A percentile compares a stretch with the other conserved stretches of the same genome.
Conservation (phyloP, 2,797 vertebrate genomes). For the Acipenser oxyrinchus region DNA sequence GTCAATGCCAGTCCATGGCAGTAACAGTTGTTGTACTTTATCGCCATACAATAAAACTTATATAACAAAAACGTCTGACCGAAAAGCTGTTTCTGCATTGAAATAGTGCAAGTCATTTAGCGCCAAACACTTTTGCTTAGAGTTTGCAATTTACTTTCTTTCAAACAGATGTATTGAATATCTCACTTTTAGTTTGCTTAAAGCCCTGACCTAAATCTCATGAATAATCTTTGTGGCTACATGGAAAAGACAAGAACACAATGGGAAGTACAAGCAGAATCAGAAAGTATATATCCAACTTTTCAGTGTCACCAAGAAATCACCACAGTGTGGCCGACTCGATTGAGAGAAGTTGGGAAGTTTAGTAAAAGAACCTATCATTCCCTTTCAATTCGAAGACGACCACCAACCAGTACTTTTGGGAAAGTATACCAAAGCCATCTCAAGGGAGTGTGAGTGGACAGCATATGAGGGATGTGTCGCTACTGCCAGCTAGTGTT, state of each 20-base stretch:
- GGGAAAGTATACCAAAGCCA: too few species aligned
- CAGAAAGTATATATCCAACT: not conserved
- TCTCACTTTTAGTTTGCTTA: not conserved
- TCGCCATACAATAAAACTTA: too few species aligned
- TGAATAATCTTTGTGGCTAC: not conserved
- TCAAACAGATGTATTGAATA: constrained; percentile 19
- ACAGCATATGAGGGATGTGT: too few species aligned
- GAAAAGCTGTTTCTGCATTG: not conserved
- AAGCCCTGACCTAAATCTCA: not conserved
- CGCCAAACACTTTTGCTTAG: not conserved
- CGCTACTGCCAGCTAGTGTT: too few species aligned
- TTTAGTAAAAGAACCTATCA: too few species aligned
- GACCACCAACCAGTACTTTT: too few species aligned
- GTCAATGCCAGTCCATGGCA: too few species aligned
- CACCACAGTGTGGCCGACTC: not conserved
- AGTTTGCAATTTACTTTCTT: not conserved
- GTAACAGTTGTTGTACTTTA: too few species aligned
- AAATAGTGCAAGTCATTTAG: not conserved
- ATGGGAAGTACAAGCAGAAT: not conserved
- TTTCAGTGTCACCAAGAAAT: not conserved
- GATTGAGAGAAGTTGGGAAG: too few species aligned
- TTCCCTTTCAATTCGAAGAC: too few species aligned
- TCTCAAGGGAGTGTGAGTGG: too few species aligned
- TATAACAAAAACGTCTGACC: too few species aligned
- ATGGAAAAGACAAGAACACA: not conserved